Evolutionary conservation across 2,797 vertebrate species (phyloP), one percentile per base, ranked within the genome.

Genomic region (Diglossa cyanea): DNA sequence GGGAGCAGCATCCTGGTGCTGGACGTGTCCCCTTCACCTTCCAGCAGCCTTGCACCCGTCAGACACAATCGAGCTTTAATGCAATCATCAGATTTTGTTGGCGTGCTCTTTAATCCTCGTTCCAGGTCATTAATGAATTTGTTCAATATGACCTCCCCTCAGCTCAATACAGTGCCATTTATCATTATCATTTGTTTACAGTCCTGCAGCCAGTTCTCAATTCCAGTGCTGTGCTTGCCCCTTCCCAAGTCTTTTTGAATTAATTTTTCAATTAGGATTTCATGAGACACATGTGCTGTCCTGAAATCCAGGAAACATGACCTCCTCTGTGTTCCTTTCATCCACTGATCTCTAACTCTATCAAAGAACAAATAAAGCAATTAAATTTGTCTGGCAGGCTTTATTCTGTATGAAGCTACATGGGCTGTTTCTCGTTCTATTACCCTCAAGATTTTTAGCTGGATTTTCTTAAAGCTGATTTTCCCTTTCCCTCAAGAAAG

Each of bases 181-280:
- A 88, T 88, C 85, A 75, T 91, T 91, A 86, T 39, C 24, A 31
- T 94, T 95, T 93, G 94, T 96, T 96, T 94, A 78, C 66, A 90
- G 82, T 96, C 75, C 79, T 81, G 87, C 62, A 96, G 91, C 91
- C 82, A 91, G 42, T 66, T 86, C 67, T 91, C 51, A 17, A 33
- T 88, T 89, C 55, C 82, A 63, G 51, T 28, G 60, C 66, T 53
- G 35, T 88, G 82, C 73, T 50, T 60, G 76, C 70, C 86, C 75
- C 82, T 93, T 94, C 77, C 66, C 82, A 93, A 97, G 97, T 95
- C 97, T 92, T 95, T 92, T 94, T 96, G 95, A 97, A 98, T 98
- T 98, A 98, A 97, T 94, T 96, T 96, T 95, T 95, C 93, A 96
- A 94, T 93, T 97, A 97, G 94, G 93, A 94, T 95, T 96, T 95